These are phyloP conservation scores for Semotilus atromaculatus DNA, from an alignment of 2,797 vertebrate species.

Conservation along the genomic window DNA sequence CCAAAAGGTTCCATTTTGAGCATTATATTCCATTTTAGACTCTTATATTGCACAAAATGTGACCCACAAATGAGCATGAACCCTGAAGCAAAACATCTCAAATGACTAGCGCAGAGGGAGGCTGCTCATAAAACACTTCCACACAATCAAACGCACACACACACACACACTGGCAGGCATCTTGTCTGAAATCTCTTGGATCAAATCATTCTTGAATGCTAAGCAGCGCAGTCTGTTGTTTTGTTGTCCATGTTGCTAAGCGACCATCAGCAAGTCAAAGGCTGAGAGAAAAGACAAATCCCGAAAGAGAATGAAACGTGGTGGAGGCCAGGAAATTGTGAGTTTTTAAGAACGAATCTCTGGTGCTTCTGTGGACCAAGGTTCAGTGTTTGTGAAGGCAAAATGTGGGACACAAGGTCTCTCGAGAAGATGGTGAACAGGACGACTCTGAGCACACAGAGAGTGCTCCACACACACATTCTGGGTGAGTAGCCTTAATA, in stretches of 20 bases:
- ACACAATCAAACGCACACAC: conserved; percentile 41
- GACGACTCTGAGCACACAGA: conserved; percentile 52
- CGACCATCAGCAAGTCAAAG: conserved; percentile 66
- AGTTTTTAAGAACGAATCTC: conserved; percentile 38
- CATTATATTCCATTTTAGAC: conserved; percentile 19
- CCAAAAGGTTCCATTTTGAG: not conserved
- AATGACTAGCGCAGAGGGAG: conserved; percentile 57
- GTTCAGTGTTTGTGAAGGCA: conserved; percentile 11
- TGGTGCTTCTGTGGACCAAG: conserved; percentile 27
- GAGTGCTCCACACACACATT: conserved; percentile 55
- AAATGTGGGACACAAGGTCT: conserved; percentile 42
- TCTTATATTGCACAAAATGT: conserved; percentile 12
- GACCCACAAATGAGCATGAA: conserved; percentile 44
- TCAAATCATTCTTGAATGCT: conserved; percentile 61
- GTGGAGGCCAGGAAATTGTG: conserved; percentile 34
- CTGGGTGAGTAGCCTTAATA: conserved; percentile 61
- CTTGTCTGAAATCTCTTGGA: conserved; percentile 59
- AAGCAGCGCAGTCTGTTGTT: conserved; percentile 67
- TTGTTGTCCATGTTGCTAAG: conserved; percentile 76
- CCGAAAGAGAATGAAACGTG: conserved; percentile 47
- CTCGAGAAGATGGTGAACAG: conserved; percentile 53
- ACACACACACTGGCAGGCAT: conserved; percentile 48
- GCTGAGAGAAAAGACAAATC: conserved; percentile 63
- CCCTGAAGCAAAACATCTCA: conserved; percentile 45
- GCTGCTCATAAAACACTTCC: conserved; percentile 70